A percentile compares a stretch with the other conserved stretches of the same genome.
phyloP scores from a whole-genome alignment of 2,113 vertebrate species.

The Pteropus alecto region DNA sequence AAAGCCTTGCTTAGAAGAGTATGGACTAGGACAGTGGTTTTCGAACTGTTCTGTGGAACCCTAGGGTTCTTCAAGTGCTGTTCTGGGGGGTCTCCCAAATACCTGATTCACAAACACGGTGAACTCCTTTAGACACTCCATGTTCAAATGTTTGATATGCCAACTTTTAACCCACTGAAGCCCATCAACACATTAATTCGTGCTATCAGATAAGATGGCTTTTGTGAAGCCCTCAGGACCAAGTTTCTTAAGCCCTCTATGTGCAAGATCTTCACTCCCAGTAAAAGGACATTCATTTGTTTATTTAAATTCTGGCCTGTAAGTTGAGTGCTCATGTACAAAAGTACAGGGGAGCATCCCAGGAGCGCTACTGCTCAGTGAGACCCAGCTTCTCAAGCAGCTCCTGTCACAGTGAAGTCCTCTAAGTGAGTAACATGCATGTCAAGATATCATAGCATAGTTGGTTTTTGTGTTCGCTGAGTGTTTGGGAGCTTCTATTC shows the following conservation, averaged over 20 bases:
- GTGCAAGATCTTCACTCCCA: not conserved
- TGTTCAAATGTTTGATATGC: not conserved
- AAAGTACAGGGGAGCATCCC: fast-evolving
- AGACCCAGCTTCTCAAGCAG: not conserved
- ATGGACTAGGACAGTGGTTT: not conserved
- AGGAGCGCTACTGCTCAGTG: not conserved
- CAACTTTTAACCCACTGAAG: not conserved
- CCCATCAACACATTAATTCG: not conserved
- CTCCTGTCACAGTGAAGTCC: not conserved
- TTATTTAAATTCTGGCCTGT: not conserved
- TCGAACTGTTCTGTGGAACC: not conserved
- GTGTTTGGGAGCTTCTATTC: not conserved
- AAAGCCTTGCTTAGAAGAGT: not conserved
- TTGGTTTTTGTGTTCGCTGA: not conserved
- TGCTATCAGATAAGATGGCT: not conserved
- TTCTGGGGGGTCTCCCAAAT: not conserved
- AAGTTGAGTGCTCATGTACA: not conserved
- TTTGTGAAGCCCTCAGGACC: not conserved
- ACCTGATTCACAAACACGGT: not conserved
- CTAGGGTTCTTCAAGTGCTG: not conserved
- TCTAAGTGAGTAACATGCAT: fast-evolving
- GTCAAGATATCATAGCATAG: fast-evolving
- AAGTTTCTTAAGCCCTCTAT: not conserved
- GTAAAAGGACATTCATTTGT: not conserved
- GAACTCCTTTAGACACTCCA: not conserved